phyloP scores from a whole-genome alignment of 2,113 vertebrate species.

The Lepus timidus region DNA sequence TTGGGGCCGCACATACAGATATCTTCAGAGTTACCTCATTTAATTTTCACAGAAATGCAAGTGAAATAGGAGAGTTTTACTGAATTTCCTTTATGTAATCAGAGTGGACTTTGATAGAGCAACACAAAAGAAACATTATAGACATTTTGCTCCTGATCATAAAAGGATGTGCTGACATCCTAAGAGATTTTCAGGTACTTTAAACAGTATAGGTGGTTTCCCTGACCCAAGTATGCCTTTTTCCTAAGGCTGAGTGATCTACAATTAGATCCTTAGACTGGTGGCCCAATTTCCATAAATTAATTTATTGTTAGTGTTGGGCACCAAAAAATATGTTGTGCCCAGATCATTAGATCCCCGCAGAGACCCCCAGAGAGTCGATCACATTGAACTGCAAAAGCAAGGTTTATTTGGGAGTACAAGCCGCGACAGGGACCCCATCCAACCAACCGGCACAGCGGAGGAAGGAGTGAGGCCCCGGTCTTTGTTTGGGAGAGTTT shows the following conservation, averaged over 20 bases:
- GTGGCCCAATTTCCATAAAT: neutral
- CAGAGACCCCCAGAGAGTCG: too few species aligned
- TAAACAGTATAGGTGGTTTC: neutral
- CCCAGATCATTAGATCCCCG: too few species aligned
- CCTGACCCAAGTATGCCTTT: neutral
- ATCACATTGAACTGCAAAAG: too few species aligned
- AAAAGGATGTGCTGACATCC: neutral
- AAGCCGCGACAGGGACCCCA: too few species aligned
- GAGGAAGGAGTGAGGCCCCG: too few species aligned
- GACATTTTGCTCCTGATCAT: neutral
- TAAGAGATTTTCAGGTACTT: neutral
- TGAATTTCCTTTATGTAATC: neutral
- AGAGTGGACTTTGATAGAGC: neutral
- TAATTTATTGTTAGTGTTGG: neutral
- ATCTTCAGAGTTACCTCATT: neutral
- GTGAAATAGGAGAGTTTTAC: neutral
- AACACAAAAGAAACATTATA: constrained; percentile 13
- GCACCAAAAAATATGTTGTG: too few species aligned
- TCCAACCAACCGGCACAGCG: too few species aligned
- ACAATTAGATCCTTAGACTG: neutral
- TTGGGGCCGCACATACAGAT: neutral
- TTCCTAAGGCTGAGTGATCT: neutral
- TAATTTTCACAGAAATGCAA: constrained; percentile 7
- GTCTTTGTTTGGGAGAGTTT: too few species aligned
- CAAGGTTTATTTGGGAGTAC: too few species aligned